A percentile compares a stretch with the other conserved stretches of the same genome.
Evolutionary conservation across 2,797 vertebrate species (phyloP).

Genomic region (Etheostoma perlongum): DNA sequence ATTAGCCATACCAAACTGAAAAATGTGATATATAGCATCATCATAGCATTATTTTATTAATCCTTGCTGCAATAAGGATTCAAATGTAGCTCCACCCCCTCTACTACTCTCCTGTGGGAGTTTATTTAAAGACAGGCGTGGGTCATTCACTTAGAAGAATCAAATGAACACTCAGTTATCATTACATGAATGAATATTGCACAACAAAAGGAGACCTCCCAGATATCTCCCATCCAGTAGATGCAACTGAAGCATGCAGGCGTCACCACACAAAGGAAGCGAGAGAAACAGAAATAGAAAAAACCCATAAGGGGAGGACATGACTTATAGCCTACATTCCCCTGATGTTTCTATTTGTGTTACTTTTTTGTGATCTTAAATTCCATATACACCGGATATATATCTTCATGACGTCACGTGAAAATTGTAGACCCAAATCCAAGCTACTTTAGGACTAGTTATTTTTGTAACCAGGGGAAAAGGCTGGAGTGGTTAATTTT

Average conservation of each 20-base stretch:
- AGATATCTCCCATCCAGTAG: background rate
- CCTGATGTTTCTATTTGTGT: background rate
- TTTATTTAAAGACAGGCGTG: constrained; percentile 10
- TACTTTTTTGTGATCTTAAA: background rate
- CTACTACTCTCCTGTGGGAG: background rate
- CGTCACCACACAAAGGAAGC: constrained; percentile 28
- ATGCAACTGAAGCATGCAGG: constrained; percentile 14
- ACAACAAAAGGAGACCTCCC: constrained; percentile 14
- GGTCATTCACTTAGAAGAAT: background rate
- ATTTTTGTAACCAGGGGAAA: background rate
- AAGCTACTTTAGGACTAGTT: background rate
- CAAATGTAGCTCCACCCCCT: background rate
- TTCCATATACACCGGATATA: background rate
- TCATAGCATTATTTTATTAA: background rate
- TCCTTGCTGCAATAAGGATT: background rate
- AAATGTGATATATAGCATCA: background rate
- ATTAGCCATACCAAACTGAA: background rate
- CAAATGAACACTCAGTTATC: background rate
- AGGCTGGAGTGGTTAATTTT: background rate
- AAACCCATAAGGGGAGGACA: constrained; percentile 21
- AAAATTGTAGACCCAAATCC: background rate
- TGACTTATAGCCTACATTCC: background rate
- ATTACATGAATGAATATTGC: constrained; percentile 24
- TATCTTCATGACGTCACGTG: background rate
- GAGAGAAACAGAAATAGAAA: constrained; percentile 37